Evolutionary conservation across 2,888 invertebrate species (phyloP).

Genomic region (Pristionchus arcanus): DNA sequence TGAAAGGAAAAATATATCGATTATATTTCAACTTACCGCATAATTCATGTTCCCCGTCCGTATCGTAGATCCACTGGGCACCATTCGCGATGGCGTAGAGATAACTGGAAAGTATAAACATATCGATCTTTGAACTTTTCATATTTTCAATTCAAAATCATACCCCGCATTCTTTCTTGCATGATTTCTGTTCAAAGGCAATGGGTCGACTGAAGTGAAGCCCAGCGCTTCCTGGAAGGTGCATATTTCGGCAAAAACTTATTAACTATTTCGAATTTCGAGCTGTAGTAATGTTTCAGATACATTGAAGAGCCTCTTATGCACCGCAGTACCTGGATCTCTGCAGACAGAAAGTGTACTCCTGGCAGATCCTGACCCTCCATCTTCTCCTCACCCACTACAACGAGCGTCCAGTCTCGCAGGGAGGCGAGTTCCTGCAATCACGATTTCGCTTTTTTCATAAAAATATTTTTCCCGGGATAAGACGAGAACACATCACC

Average conservation of each 20-base stretch:
- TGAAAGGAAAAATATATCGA: not conserved
- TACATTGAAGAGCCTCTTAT: no score
- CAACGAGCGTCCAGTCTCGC: constrained; percentile 59
- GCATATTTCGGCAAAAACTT: no score
- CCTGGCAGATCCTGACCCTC: not conserved
- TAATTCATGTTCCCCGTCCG: constrained; percentile 62
- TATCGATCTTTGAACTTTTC: no score
- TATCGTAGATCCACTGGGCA: constrained; percentile 65
- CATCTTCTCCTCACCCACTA: constrained; percentile 60
- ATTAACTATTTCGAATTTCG: no score
- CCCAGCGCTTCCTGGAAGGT: not conserved
- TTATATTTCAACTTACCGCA: constrained; percentile 47
- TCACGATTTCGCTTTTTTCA: no score
- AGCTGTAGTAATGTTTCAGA: no score
- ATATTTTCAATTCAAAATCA: no score
- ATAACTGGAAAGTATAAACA: constrained; percentile 50
- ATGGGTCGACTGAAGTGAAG: not conserved
- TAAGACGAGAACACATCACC: not conserved
- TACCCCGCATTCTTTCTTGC: constrained; percentile 61
- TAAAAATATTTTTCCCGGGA: not conserved
- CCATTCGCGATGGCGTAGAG: constrained; percentile 63
- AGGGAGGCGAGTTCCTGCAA: constrained; percentile 55
- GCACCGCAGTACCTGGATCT: constrained; percentile 51
- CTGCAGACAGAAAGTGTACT: constrained; percentile 56
- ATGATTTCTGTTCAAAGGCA: constrained; percentile 59